Evolutionary conservation across 2,888 invertebrate genomes (phyloP).

Genomic region (Eupithecia subumbrata): DNA sequence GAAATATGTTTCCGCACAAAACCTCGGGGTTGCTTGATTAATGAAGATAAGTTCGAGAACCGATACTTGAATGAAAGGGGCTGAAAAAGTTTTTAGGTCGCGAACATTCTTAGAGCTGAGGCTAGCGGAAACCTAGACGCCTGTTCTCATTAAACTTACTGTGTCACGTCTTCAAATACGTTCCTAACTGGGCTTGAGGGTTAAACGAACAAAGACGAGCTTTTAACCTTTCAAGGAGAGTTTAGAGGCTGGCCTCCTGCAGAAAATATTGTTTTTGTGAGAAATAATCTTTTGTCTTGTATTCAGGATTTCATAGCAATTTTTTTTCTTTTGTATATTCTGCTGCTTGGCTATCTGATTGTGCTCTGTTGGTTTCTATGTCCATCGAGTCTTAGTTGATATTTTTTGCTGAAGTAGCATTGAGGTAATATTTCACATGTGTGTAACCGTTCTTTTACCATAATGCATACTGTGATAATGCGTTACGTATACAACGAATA

Average conservation of each 20-base stretch:
- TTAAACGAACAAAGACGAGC: slow-evolving; percentile 7
- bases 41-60: slow-evolving; percentile 70
- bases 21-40: slow-evolving; percentile 64
- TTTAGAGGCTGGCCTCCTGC: neutral
- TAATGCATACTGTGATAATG: too few relatives aligned
- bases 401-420: too few relatives aligned
- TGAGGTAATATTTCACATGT: too few relatives aligned
- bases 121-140: slow-evolving; percentile 52
- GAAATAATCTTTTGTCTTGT: neutral
- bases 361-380: too few relatives aligned
- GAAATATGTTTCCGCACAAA: slow-evolving; percentile 52
- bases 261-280: neutral
- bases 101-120: slow-evolving; percentile 65
- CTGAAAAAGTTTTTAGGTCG: slow-evolving; percentile 72
- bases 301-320: neutral
- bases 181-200: slow-evolving; percentile 16
- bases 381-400: too few relatives aligned
- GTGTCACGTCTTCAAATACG: slow-evolving; percentile 57
- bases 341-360: too few relatives aligned
- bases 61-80: slow-evolving; percentile 67
- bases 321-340: too few relatives aligned
- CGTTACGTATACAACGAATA: neutral
- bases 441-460: slow-evolving; percentile 36
- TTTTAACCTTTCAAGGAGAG: slow-evolving; percentile 1
- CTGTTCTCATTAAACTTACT: slow-evolving; percentile 63